phyloP scores from a whole-genome alignment of 2,888 invertebrate genomes.

The Stomorhina lunata region DNA sequence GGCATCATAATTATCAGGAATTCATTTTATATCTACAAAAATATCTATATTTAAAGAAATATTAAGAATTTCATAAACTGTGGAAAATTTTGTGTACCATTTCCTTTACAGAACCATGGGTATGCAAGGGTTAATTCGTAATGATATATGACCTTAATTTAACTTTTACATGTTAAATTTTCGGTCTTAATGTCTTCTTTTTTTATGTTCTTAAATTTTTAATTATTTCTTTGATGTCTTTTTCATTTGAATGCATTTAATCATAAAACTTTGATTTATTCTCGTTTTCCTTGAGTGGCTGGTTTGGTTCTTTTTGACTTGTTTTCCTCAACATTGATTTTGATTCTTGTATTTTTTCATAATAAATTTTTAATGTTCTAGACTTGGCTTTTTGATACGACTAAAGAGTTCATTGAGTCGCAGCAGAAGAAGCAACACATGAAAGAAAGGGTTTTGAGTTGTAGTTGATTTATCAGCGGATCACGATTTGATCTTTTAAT shows the following conservation, averaged over 20 bases:
- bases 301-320: conserved; percentile 10
- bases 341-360: not conserved
- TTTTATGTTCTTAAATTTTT: conserved; percentile 5
- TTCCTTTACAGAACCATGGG: no score
- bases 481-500: conserved; percentile 66
- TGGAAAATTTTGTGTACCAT: no score
- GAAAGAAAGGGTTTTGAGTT: conserved; percentile 45
- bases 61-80: no score
- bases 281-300: conserved; percentile 50
- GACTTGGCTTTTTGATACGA: conserved; percentile 28
- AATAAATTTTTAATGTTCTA: not conserved
- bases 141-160: not conserved
- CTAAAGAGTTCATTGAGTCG: conserved; percentile 45
- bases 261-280: conserved; percentile 63
- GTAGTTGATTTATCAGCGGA: conserved; percentile 54
- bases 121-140: no score
- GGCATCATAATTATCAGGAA: no score
- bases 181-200: not conserved
- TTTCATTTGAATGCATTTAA: conserved; percentile 61
- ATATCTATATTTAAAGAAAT: no score
- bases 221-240: conserved; percentile 51
- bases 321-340: not conserved
- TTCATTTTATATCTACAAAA: no score
- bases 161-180: not conserved
- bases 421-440: not conserved